Evolutionary conservation across 2,888 invertebrate species (phyloP).

Genomic region (Parochlus steinenii): DNA sequence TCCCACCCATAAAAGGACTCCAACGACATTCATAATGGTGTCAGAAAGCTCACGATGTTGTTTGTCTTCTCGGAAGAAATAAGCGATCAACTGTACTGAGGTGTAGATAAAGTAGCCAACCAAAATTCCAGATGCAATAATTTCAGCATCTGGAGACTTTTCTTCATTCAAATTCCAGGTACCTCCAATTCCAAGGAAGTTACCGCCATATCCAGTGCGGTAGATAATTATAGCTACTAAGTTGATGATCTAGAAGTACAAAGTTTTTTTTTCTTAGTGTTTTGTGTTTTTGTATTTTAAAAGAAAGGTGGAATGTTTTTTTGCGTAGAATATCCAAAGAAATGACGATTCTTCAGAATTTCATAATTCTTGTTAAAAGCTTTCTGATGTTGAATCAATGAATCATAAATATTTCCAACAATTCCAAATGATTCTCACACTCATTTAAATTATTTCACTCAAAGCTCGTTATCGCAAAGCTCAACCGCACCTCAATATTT

Average conservation of each 20-base stretch:
- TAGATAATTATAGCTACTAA: slow-evolving; percentile 64
- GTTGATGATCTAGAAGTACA: slow-evolving; percentile 65
- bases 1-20: slow-evolving; percentile 68
- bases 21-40: slow-evolving; percentile 75
- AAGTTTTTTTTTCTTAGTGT: too few relatives aligned
- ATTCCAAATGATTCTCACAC: too few relatives aligned
- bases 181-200: slow-evolving; percentile 73
- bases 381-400: too few relatives aligned
- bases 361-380: too few relatives aligned
- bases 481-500: too few relatives aligned
- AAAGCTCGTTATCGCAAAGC: too few relatives aligned
- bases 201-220: slow-evolving; percentile 65
- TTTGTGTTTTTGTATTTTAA: too few relatives aligned
- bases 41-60: slow-evolving; percentile 65
- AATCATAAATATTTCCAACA: too few relatives aligned
- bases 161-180: slow-evolving; percentile 83
- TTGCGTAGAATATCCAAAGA: too few relatives aligned
- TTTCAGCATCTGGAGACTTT: slow-evolving; percentile 75
- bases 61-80: slow-evolving; percentile 57
- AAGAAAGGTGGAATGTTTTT: too few relatives aligned
- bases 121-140: slow-evolving; percentile 72
- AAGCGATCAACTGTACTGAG: slow-evolving; percentile 53
- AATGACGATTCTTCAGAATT: too few relatives aligned
- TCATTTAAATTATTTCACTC: too few relatives aligned
- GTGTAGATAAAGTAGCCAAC: slow-evolving; percentile 79